Conservation (phyloP, 2,797 vertebrate genomes). For the Thripadectes ignobilis region DNA sequence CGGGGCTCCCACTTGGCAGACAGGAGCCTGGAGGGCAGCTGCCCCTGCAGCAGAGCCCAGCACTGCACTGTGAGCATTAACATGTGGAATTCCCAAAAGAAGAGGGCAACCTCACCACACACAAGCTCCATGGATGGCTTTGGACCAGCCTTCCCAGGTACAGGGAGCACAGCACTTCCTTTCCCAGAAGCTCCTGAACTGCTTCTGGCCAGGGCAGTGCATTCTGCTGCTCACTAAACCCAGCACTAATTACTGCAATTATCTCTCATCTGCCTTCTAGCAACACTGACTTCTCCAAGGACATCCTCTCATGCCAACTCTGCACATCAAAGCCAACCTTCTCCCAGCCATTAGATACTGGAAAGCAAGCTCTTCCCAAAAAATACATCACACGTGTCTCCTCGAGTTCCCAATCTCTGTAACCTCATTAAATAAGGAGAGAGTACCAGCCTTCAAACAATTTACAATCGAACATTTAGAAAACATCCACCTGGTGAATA, state of each 20-base stretch:
- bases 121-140: background rate
- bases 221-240: background rate
- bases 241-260: background rate
- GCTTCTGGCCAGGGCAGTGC: background rate
- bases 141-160: accelerated
- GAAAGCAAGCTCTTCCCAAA: background rate
- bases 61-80: background rate
- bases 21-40: background rate
- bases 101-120: background rate
- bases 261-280: background rate
- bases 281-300: background rate
- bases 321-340: background rate
- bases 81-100: background rate
- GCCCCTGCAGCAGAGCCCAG: background rate
- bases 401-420: background rate
- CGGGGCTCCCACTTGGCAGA: background rate
- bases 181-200: background rate
- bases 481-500: background rate
- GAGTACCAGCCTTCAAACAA: background rate
- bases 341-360: accelerated
- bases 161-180: background rate
- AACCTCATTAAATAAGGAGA: background rate
- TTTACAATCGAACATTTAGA: background rate
- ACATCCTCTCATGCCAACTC: background rate
- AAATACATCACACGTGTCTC: background rate